These are phyloP conservation scores for Lathamus discolor DNA, from an alignment of 2,113 vertebrate genomes.

Conservation along the genomic window DNA sequence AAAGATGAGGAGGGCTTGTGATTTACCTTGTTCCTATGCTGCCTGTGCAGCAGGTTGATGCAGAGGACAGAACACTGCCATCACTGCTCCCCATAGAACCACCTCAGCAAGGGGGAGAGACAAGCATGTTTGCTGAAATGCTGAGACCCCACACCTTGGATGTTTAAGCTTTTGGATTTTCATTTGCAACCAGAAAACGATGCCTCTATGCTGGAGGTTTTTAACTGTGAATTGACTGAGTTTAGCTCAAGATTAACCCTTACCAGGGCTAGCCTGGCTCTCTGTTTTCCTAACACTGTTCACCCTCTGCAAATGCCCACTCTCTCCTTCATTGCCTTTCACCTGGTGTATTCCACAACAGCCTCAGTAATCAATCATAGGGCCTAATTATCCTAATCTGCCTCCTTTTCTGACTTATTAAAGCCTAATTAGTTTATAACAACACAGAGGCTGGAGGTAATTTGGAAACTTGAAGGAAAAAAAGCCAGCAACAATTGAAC, in stretches of 20 bases:
- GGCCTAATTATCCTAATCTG: conserved; percentile 35
- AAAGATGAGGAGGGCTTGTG: background rate
- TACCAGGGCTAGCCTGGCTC: background rate
- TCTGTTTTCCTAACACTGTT: background rate
- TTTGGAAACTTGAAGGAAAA: conserved; percentile 37
- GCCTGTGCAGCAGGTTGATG: background rate
- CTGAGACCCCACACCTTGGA: background rate
- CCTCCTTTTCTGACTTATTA: conserved; percentile 56
- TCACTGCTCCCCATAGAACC: background rate
- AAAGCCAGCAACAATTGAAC: conserved; percentile 39
- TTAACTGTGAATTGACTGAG: background rate
- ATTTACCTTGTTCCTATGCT: background rate
- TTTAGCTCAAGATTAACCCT: background rate
- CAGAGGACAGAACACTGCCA: background rate
- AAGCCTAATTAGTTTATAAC: conserved; percentile 57
- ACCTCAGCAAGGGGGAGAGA: background rate
- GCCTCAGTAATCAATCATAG: conserved; percentile 42
- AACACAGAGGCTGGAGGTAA: conserved; percentile 49
- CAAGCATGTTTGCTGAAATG: rapidly evolving
- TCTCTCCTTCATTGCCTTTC: background rate
- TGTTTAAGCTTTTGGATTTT: background rate
- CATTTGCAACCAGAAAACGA: background rate
- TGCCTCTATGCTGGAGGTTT: background rate
- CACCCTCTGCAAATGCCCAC: background rate
- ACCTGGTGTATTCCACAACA: background rate